Evolutionary conservation across 2,888 invertebrate genomes (phyloP), one percentile per base, ranked within the genome.

Genomic region (Orthosia incerta): DNA sequence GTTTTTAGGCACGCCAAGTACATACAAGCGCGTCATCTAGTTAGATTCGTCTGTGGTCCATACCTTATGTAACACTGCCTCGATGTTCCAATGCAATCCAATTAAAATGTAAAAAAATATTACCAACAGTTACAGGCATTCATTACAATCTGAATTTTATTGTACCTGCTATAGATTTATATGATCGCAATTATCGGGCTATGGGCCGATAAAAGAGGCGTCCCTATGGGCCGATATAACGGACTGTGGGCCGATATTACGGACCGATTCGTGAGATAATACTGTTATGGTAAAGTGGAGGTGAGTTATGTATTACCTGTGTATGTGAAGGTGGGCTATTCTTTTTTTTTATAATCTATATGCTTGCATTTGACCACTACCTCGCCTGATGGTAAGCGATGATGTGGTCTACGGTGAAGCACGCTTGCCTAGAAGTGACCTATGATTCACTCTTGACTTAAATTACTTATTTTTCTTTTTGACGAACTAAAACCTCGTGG

Each of bases 201-300:
- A 56, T n/a, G 76, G 56, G 12, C 60, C 48, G 20, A 55, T 70
- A 70, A 57, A 68, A 66, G 56, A 62, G 23, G 4, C 18, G 56
- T 66, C 79, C 64, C 79, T 13, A 5, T 23, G n/a, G 73, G 39
- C 53, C 63, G 59, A 70, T 65, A 23, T 60, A 67, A 59, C 79
- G 57, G 39, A 55, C 72, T 11, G 2, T 23, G n/a, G 73, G 46
- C 53, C 63, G 59, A 70, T 65, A 23, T 60, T 70, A 56, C 79
- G 55, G 26, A 55, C 59, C 51, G 53, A 67, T 73, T 57, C 26
- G 60, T 56, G 69, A 67, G 73, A 82, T 82, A 82, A 79, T 55
- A 20, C 55, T 16, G 16, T 26, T 46, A 65, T 48, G 71, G 51
- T 56, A 64, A 60, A 56, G 57, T 39, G 4, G 15, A 56, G n/a